These are phyloP conservation scores for Glossophaga mutica DNA, from an alignment of 2,797 vertebrate genomes.

Conservation along the genomic window DNA sequence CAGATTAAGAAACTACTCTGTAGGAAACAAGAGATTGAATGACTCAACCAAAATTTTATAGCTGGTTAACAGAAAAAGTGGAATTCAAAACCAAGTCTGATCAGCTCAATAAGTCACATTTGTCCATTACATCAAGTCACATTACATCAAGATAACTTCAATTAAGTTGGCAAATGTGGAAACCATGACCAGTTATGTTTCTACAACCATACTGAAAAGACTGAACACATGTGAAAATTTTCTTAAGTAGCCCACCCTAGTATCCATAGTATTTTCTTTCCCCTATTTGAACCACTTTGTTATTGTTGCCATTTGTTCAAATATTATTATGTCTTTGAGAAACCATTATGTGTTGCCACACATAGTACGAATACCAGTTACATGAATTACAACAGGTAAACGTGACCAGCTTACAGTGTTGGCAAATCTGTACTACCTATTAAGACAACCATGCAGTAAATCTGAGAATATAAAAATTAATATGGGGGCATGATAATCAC, in stretches of 20 bases:
- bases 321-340: neutral
- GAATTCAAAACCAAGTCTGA: slow-evolving; percentile 28
- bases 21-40: neutral
- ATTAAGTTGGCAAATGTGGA: neutral
- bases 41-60: neutral
- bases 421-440: neutral
- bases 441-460: neutral
- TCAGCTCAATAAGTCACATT: neutral
- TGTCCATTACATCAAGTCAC: neutral
- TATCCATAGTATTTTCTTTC: neutral
- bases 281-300: neutral
- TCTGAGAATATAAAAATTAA: slow-evolving; percentile 31
- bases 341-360: neutral
- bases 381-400: neutral
- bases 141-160: neutral
- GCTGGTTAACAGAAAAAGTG: neutral
- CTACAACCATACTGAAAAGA: neutral
- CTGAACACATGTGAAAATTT: neutral
- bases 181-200: neutral
- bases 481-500: neutral
- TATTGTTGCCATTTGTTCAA: neutral
- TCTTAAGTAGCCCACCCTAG: neutral
- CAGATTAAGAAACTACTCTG: neutral
- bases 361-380: neutral
- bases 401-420: neutral